A percentile compares a stretch with the other conserved stretches of the same genome.
Conservation (phyloP, 2,113 vertebrate genomes). For the Dipodomys spectabilis region DNA sequence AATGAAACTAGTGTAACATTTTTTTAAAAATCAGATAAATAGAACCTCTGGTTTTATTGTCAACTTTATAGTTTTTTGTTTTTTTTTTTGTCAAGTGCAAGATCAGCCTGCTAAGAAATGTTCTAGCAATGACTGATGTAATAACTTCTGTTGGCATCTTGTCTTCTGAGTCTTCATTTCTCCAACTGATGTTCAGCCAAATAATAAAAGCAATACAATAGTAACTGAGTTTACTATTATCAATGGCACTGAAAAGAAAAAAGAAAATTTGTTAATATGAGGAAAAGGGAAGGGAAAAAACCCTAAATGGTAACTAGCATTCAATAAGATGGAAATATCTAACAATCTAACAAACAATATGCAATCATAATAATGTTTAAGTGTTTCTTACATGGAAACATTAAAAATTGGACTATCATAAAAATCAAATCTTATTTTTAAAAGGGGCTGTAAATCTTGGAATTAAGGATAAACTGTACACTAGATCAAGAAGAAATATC, state of each 20-base stretch:
- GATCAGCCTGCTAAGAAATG: conserved; percentile 66
- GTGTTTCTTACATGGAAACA: not conserved
- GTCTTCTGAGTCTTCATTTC: conserved; percentile 73
- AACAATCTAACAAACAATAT: not conserved
- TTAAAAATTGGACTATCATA: not conserved
- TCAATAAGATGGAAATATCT: not conserved
- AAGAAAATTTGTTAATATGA: conserved; percentile 58
- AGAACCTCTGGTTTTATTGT: conserved; percentile 83
- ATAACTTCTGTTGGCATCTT: conserved; percentile 49
- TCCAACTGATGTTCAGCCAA: conserved; percentile 88
- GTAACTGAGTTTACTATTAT: conserved; percentile 94
- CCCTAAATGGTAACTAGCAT: not conserved
- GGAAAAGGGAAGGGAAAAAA: conserved; percentile 41
- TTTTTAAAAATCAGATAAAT: conserved; percentile 80
- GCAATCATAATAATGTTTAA: not conserved
- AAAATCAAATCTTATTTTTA: conserved; percentile 31
- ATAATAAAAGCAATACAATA: conserved; percentile 94
- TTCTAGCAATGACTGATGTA: conserved; percentile 68
- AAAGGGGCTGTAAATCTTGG: not conserved
- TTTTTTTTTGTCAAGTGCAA: conserved; percentile 51
- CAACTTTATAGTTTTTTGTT: conserved; percentile 70
- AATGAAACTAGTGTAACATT: conserved; percentile 80
- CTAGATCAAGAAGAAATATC: not conserved
- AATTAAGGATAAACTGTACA: not conserved
- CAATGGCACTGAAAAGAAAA: conserved; percentile 92